A percentile compares a stretch with the other conserved stretches of the same genome.
Conservation (phyloP, 2,797 vertebrate species). For the Brotogeris chrysoptera region DNA sequence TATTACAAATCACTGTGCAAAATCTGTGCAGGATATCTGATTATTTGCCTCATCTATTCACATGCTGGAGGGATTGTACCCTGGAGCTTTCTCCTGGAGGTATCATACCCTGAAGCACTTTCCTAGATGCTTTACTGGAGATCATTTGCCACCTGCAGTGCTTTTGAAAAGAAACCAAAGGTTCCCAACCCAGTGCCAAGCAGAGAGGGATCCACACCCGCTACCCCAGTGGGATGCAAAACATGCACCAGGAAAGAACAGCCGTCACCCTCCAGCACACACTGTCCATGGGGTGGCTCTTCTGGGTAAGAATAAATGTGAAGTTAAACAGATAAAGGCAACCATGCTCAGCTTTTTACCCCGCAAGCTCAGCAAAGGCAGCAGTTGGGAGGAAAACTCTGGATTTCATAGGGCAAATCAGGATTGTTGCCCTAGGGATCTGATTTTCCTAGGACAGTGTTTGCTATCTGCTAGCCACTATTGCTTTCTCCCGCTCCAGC, state of each 20-base stretch:
- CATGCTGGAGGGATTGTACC: not conserved
- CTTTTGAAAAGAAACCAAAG: not conserved
- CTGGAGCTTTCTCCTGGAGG: not conserved
- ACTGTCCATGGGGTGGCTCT: rapidly evolving
- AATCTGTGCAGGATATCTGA: rapidly evolving
- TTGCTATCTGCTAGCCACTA: rapidly evolving
- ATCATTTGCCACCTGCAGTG: not conserved
- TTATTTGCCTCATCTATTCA: rapidly evolving
- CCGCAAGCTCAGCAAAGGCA: not conserved
- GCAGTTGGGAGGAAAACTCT: not conserved
- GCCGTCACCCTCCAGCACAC: rapidly evolving
- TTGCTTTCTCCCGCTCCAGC: not conserved
- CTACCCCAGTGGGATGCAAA: not conserved
- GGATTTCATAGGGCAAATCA: not conserved
- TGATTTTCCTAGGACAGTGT: rapidly evolving
- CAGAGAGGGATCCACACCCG: not conserved
- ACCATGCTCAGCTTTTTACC: not conserved
- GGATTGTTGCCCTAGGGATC: not conserved
- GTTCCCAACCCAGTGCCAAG: not conserved
- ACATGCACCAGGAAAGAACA: not conserved
- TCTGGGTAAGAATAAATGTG: not conserved
- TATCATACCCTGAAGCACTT: rapidly evolving
- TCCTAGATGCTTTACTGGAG: not conserved
- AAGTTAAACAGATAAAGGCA: not conserved
- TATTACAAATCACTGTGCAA: rapidly evolving